These are phyloP conservation scores for Nansenia antarctica DNA, from an alignment of 2,113 vertebrate species.

Conservation along the genomic window DNA sequence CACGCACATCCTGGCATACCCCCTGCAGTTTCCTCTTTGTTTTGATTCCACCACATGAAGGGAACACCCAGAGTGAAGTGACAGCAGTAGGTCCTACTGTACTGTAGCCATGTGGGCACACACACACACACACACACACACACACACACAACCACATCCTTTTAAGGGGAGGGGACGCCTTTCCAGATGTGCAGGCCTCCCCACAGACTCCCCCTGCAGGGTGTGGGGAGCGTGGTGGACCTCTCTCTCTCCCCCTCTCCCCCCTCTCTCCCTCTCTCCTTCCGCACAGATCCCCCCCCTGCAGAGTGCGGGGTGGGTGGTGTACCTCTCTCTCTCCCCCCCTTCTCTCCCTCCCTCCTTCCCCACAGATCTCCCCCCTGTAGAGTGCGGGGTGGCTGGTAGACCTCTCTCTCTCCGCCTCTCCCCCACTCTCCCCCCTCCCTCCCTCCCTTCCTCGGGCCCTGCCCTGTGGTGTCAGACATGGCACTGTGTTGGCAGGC, in stretches of 20 bases:
- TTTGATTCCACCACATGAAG: constrained; percentile 67
- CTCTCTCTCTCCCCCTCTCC: neutral
- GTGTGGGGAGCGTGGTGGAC: neutral
- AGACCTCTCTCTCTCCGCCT: neutral
- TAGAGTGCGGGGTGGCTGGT: neutral
- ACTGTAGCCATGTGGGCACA: constrained; percentile 19
- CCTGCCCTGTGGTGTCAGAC: neutral
- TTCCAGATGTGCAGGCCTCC: constrained; percentile 36
- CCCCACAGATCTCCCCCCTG: neutral
- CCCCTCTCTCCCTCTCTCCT: neutral
- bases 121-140: constrained; percentile 42
- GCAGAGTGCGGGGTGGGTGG: too few relatives aligned
- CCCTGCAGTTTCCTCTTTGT: constrained; percentile 53
- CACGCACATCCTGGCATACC: too few relatives aligned
- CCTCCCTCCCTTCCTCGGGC: neutral
- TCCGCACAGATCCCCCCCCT: neutral
- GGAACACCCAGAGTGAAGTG: constrained; percentile 59
- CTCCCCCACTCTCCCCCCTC: neutral
- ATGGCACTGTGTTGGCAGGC: neutral
- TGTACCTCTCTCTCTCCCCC: neutral
- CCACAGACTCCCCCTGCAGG: neutral
- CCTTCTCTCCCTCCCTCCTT: neutral
- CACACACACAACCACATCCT: constrained; percentile 56
- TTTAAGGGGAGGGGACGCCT: neutral
- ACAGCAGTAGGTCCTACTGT: constrained; percentile 47